Percentiles rank a stretch among this genome's conserved stretches.
Conservation (phyloP, 2,113 vertebrate genomes). For the Oxygymnocypris stewartii region DNA sequence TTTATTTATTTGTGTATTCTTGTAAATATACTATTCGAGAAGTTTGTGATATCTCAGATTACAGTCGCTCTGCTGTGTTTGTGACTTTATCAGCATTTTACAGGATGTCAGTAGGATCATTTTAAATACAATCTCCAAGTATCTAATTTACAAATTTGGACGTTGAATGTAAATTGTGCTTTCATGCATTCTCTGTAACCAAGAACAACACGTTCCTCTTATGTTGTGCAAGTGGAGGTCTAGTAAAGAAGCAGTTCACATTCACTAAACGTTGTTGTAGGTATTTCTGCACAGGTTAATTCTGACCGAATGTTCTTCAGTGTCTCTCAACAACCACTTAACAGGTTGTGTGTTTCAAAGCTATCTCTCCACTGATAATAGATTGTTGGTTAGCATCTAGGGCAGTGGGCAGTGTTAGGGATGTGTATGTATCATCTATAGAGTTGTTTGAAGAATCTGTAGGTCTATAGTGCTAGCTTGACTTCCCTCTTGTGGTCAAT, state of each 20-base stretch:
- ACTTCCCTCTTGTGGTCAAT: conserved; percentile 35
- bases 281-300: neutral
- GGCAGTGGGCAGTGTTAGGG: conserved; percentile 14
- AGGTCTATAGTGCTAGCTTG: conserved; percentile 1
- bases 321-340: neutral
- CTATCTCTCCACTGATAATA: neutral
- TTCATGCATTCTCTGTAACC: neutral
- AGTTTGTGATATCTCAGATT: neutral
- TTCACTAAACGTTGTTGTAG: neutral
- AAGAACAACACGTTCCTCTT: neutral
- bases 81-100: conserved; percentile 35
- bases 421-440: neutral
- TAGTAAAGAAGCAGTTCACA: neutral
- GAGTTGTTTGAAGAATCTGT: neutral
- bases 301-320: neutral
- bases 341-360: neutral
- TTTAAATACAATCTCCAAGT: conserved; percentile 1
- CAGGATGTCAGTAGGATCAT: neutral
- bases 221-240: neutral
- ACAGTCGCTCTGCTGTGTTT: too few species aligned
- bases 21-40: conserved; percentile 48
- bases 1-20: conserved; percentile 56
- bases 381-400: conserved; percentile 31
- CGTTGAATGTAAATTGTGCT: neutral
- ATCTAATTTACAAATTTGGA: neutral